Base-by-base conservation (phyloP, 2,113 vertebrate species). In the Oxygymnocypris stewartii region DNA sequence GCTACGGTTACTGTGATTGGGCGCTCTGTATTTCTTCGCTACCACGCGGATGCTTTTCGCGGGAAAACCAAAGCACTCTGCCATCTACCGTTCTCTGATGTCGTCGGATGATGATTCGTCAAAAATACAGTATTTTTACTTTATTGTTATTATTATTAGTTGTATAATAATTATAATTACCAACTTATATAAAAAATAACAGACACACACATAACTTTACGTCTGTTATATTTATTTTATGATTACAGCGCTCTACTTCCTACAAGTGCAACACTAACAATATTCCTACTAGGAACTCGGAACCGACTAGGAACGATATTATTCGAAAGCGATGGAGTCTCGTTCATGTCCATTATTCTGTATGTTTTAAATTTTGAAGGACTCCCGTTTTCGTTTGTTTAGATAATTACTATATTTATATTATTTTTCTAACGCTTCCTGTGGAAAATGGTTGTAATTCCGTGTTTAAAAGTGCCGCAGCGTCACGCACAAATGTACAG, bases 401-500 rank as follows among this genome's bases (percentile, higher is more conserved):
- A 42, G 31, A 44, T 40, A n/a, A 28, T 20, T 20, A 6, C 16
- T 59, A 47, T 35, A 51, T 49, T 16, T 85, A 37, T 2, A 18
- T 18, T 42, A 61, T 40, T 1, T 16, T 6, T 23, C n/a, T 12
- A 18, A 23, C 3, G 31, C 23, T 7, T 0, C 76, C 59, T 65
- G 9, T 54, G 4, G 4, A 51, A 79, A 35, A 95, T 95, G 94
- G 91, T 91, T 9, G 0, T 18, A 0, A 78, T 93, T 4, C 91
- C 91, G 2, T 93, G 89, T 28, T 87, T 95, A 51, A 93, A 92
- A 61, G 94, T 95, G 54, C 88, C 90, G 4, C 87, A 83, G 20
- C 84, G 91, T 82, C 84, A 92, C 20, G 90, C 93, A 1, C 93
- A 95, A 65, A 69, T 88, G 11, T 90, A 92, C 86, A 94, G 92